These are phyloP conservation scores for Hypsopygia costalis DNA, from an alignment of 2,888 invertebrate genomes.

Conservation along the genomic window DNA sequence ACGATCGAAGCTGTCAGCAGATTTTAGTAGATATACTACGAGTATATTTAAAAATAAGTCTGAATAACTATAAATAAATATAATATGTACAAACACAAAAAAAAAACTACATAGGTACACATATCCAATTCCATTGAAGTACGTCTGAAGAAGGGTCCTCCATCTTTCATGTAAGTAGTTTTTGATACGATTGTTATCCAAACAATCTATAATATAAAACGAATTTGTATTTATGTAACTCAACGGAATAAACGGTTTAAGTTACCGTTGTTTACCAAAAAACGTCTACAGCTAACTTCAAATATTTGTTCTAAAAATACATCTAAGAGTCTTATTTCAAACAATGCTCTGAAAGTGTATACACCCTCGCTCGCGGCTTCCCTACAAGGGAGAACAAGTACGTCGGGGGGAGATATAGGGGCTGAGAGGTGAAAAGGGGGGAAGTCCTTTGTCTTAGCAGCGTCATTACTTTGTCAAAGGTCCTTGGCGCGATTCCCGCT, in stretches of 20 bases:
- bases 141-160: no score
- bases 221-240: background rate
- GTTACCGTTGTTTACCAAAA: background rate
- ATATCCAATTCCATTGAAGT: no score
- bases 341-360: constrained; percentile 34
- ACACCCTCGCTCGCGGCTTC: constrained; percentile 31
- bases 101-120: no score
- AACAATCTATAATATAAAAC: no score
- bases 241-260: background rate
- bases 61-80: no score
- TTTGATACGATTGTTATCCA: no score
- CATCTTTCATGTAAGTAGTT: no score
- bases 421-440: constrained; percentile 20
- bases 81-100: no score
- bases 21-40: no score
- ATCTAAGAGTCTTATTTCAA: constrained; percentile 29
- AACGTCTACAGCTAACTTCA: background rate
- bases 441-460: constrained; percentile 56
- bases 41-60: no score
- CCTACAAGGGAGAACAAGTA: constrained; percentile 17
- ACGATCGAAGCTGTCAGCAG: no score
- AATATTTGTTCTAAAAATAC: constrained; percentile 19
- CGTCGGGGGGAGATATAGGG: constrained; percentile 24
- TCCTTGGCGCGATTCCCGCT: constrained; percentile 37
- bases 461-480: constrained; percentile 77